Evolutionary conservation across 2,113 vertebrate genomes (phyloP).

Genomic region (Apteryx owenii): DNA sequence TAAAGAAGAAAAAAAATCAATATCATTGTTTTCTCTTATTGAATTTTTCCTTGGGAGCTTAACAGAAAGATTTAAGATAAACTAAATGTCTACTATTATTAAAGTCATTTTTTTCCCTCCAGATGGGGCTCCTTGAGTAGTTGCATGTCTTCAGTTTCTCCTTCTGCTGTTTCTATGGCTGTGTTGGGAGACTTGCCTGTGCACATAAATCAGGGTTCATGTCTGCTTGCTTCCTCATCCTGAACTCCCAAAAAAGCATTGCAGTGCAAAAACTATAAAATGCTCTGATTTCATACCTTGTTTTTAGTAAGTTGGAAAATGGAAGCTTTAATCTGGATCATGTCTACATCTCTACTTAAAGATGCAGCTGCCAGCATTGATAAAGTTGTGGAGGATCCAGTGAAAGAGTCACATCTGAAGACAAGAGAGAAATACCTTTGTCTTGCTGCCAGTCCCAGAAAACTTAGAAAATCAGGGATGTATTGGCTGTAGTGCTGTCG

Average conservation of each 20-base stretch:
- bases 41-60: slow-evolving; percentile 11
- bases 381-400: background rate
- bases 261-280: background rate
- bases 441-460: background rate
- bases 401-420: background rate
- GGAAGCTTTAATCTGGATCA: background rate
- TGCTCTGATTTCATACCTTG: background rate
- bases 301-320: background rate
- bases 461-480: background rate
- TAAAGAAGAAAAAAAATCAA: background rate
- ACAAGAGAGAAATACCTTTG: background rate
- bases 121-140: background rate
- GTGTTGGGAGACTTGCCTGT: background rate
- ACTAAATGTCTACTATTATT: background rate
- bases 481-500: background rate
- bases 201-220: background rate
- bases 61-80: background rate
- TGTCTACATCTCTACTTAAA: background rate
- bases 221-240: background rate
- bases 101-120: background rate
- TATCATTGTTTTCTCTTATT: background rate
- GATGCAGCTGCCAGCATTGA: background rate
- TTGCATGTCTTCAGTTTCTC: background rate
- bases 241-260: background rate
- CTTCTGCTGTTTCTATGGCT: background rate